Evolutionary conservation across 2,797 vertebrate species (phyloP), one percentile per base, ranked within the genome.

Genomic region (Corythornis leucogaster): DNA sequence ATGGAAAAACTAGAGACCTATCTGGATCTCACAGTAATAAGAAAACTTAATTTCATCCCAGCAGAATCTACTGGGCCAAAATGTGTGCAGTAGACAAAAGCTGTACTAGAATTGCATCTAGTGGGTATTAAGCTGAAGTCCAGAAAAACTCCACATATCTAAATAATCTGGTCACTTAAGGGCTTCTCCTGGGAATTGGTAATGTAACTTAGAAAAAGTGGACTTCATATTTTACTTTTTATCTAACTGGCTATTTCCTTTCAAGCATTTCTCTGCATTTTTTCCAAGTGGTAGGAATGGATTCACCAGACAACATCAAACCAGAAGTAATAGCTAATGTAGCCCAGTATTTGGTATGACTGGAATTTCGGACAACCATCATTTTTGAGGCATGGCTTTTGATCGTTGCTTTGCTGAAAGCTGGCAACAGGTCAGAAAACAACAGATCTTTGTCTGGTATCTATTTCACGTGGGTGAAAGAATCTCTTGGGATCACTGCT

Each of bases 381-480:
- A 6, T 8, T 43, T 40, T 8, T 53, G 38, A 87, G 38, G 22
- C 28, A 81, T 2, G 17, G 18, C 6, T 80, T 80, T 59, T 50
- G 20, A 55, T n/a, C n/a, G n/a, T 2, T 8, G 25, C 10, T 92
- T 91, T 83, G 11, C 20, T 85, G 69, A 46, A 21, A 68, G 28
- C 12, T 67, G 31, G 5, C 26, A 73, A 50, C 13, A 78, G 9
- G 20, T 43, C 33, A 74, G 50, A 58, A 90, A 88, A 74, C 7
- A 6, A 25, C 0, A 1, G 12, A 68, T 8, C 15, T 80, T 61
- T 64, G n/a, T 20, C 5, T 7, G 53, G 71, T 17, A 38, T 46
- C 68, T 24, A 1, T 54, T 55, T 54, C 38, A 33, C 6, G 10
- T 1, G 1, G 0, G 3, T 25, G 33, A 86, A 40, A 3, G 5